phyloP scores from a whole-genome alignment of 1,140 invertebrate species.

The Diprion similis region DNA sequence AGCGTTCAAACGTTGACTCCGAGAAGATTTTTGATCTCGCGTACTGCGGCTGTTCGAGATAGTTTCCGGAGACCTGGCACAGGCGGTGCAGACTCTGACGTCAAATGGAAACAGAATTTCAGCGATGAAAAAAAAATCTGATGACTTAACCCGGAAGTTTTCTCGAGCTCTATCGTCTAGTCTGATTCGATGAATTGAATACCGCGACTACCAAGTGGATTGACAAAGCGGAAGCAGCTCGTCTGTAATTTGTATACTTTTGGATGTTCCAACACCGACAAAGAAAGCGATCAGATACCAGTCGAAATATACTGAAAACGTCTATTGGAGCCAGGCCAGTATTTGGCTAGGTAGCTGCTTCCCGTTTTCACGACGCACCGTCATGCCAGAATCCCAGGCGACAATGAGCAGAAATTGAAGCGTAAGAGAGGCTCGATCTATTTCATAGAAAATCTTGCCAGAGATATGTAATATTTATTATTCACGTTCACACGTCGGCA shows the following conservation, averaged over 20 bases:
- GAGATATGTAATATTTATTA: not conserved
- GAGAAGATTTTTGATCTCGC: not conserved
- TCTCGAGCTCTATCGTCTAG: not conserved
- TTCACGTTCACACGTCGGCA: not conserved
- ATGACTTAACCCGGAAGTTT: not conserved
- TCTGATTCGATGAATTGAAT: not conserved
- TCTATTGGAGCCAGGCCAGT: constrained; percentile 47
- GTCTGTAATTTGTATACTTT: not conserved
- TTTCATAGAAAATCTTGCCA: not conserved
- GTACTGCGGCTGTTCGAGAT: not conserved
- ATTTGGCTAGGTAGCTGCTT: constrained; percentile 28
- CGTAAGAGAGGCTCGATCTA: not conserved
- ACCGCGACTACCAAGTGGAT: not conserved
- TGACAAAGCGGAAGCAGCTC: not conserved
- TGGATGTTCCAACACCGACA: no score
- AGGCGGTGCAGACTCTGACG: not conserved
- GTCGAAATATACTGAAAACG: constrained; percentile 49
- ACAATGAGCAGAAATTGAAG: constrained; percentile 37
- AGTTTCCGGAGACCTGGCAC: no score
- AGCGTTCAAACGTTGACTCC: not conserved
- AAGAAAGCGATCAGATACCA: constrained; percentile 36
- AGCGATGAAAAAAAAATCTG: not conserved
- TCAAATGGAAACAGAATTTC: constrained; percentile 4
- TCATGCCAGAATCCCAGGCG: constrained; percentile 35
- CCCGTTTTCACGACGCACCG: constrained; percentile 17